phyloP scores from a whole-genome alignment of 2,888 invertebrate species.

The Reticulitermes lucifugus region DNA sequence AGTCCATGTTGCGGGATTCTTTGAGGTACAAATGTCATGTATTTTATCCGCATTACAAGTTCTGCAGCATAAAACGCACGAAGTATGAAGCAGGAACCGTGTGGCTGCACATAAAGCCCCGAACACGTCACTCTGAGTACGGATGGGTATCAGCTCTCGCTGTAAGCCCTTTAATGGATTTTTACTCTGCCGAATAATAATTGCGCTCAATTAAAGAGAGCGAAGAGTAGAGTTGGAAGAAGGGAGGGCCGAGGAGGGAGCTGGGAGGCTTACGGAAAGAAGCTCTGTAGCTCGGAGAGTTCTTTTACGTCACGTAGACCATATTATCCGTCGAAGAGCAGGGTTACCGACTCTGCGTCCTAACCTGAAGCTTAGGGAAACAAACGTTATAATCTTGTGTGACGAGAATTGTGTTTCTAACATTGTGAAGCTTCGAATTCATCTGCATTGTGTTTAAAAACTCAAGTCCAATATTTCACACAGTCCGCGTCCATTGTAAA shows the following conservation, averaged over 20 bases:
- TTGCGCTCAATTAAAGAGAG: constrained; percentile 41
- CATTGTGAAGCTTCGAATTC: too few species aligned
- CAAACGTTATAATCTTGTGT: neutral
- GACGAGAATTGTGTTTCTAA: too few species aligned
- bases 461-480: too few species aligned
- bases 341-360: neutral
- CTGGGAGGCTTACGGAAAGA: neutral
- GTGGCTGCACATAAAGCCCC: constrained; percentile 24
- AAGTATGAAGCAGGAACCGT: neutral
- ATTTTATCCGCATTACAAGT: neutral
- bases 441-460: too few species aligned
- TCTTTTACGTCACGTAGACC: neutral
- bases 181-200: constrained; percentile 46
- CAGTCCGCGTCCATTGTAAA: too few species aligned
- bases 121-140: constrained; percentile 5
- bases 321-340: too few species aligned
- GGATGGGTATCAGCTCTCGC: constrained; percentile 37
- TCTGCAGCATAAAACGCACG: neutral
- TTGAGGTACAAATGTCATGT: too few species aligned
- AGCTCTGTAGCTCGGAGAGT: neutral
- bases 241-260: neutral
- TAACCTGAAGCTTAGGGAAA: neutral
- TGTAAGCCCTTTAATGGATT: constrained; percentile 44
- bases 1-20: too few species aligned
- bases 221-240: neutral